Evolutionary conservation across 2,797 vertebrate genomes (phyloP).

Genomic region (Sibirionetta formosa): DNA sequence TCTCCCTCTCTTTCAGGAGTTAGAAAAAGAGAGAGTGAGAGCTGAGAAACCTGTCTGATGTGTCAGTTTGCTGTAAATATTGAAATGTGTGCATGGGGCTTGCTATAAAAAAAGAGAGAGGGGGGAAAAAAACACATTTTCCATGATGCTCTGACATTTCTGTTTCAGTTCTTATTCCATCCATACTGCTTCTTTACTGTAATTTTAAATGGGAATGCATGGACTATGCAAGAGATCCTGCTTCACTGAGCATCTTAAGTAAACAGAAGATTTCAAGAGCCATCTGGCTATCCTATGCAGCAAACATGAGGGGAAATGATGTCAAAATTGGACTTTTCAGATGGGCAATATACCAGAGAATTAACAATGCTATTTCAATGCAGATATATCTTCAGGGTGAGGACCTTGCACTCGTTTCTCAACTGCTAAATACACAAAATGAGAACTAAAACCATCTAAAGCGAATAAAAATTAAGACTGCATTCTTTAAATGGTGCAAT

Average conservation of each 20-base stretch:
- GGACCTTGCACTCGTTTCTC: background rate
- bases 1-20: background rate
- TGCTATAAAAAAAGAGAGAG: background rate
- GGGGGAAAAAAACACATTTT: background rate
- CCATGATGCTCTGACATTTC: constrained; percentile 48
- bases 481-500: background rate
- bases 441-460: background rate
- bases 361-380: constrained; percentile 10
- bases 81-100: background rate
- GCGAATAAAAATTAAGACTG: background rate
- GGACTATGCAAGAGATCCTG: background rate
- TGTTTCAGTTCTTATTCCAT: constrained; percentile 44
- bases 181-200: background rate
- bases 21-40: background rate
- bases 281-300: constrained; percentile 44
- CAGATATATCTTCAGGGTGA: background rate
- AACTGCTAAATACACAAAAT: background rate
- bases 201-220: background rate
- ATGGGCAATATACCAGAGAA: background rate
- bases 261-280: constrained; percentile 54
- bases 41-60: constrained; percentile 10
- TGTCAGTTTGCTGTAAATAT: constrained; percentile 53
- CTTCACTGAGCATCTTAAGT: constrained; percentile 13
- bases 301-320: background rate
- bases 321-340: constrained; percentile 33